Evolutionary conservation across 2,888 invertebrate species (phyloP), one percentile per base, ranked within the genome.

Genomic region (Nomada ferruginata): DNA sequence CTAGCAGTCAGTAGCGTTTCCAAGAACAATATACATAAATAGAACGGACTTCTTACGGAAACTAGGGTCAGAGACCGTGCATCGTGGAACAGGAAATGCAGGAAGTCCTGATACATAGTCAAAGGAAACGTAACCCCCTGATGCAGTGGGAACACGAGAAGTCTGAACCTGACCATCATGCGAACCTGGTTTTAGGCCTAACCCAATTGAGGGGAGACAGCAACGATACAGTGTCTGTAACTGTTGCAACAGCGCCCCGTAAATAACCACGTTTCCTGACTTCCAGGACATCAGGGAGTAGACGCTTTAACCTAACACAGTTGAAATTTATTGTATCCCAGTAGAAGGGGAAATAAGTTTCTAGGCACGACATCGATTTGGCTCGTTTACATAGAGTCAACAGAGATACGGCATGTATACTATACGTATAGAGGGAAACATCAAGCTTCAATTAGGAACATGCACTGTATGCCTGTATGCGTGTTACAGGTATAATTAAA

Each of bases 151-250:
- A 71, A 82, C 71, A 68, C 68, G 76, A 86, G 82, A 85, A 81
- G 81, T 53, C 80, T 83, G 83, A 87, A 84, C 79, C 89, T 89
- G 89, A 88, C 89, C 82, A 84, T 84, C 84, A 73, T 55, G 76
- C 78, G 78, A 76, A 65, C 69, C 63, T 57, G 75, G 82, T 82
- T 89, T 89, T 86, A 85, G 85, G 85, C 89, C 89, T 90, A 91
- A 91, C 90, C 88, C 90, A 88, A 91, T 91, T 90, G 90, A 79
- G 89, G 88, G 71, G 69, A 86, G 87, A 88, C 87, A 83, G 88
- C 85, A 84, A 76, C 89, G 90, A 87, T 79, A 85, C 89, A 79
- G 74, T 84, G 85, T 75, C 83, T 85, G 76, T 50, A 20, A 18
- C 81, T 83, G 84, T 79, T 75, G 65, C 76, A 70, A 79, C 81